Base-by-base conservation (phyloP, 1,140 invertebrate species). In the Rhyacophila brunnea region DNA sequence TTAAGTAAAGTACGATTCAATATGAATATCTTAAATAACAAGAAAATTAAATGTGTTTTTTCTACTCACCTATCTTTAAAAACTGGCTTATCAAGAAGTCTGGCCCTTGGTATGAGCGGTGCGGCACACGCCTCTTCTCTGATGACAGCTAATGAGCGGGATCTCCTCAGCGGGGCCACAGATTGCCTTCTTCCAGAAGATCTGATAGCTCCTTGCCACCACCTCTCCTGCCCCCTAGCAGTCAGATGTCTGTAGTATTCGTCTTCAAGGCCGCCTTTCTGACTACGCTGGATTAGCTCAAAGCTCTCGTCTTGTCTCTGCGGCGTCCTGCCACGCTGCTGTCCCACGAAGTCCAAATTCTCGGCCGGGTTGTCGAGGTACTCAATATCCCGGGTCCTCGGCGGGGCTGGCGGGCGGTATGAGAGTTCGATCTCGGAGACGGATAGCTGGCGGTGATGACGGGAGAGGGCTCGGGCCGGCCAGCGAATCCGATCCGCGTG, bases 71-170 rank as follows among this genome's bases (percentile, higher is more conserved):
- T 84, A 67, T 87, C 84, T 71, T 86, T 86, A 67, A 87, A 82
- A 66, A 85, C 83, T 70, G 85, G 84, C 36, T 85, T 85, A 74
- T 88, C 87, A 64, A 89, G 87, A 45, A 90, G 77, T 67, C 87
- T 87, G 15, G 87, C 87, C 63, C 88, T 81, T 19, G 88, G 88
- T 72, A 90, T 90, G 48, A 90, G 75, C 71, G 89, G 87, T 66
- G 81, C 83, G 56, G 81, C 85, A 70, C 85, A 87, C 46, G 86
- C 83, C 72, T 89, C 86, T 70, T 90, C 88, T 68, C 87, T 82
- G 69, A 89, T 88, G 38, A 89, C 85, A 40, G 88, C 88, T 65
- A 90, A 83, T 68, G 87, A 89, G 64, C 85, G 77, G 60, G 87
- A 88, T 38, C 88, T 80, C 28, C 88, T 80, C 67, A 90, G 43